Evolutionary conservation across 1,140 invertebrate genomes (phyloP), one percentile per base, ranked within the genome.

Genomic region (Drosophila sulfurigaster): DNA sequence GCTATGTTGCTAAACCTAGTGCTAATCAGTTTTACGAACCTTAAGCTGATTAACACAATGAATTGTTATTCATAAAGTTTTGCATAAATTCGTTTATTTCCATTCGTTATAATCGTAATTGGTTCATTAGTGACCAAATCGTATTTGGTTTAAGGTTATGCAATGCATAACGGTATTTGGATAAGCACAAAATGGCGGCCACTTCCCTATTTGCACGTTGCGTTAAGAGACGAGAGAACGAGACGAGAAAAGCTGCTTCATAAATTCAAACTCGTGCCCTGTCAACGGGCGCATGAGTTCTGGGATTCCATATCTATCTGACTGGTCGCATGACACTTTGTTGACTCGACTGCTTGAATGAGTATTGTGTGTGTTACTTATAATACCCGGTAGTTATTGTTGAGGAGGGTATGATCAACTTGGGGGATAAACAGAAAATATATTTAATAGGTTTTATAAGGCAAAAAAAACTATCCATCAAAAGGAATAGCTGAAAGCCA

Each of bases 181-280:
- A 8, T 49, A 11, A 45, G 13, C 51, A 11, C 30, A 38, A 62
- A 54, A 54, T 72, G 52, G 43, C 69, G 28, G 15, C 2, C 10
- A 5, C 48, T 49, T 71, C n/a, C 62, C 62, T 67, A 38, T 60
- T 68, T 73, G 15, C 10, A 16, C 32, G 35, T 43, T 43, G 41
- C n/a, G 41, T 6, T 43, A n/a, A 10, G 11, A 45, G 7, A 13
- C 10, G 15, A 43, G 15, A 43, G 35, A 38, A 38, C 35, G 35
- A 38, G n/a, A 45, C 45, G 38, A 16, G 43, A 52, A 86, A 73
- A 77, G 57, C 80, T 68, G 41, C 28, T 35, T 38, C 81, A 80
- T 87, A 87, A 87, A 87, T 87, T 85, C 58, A 74, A 66, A 69
- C 83, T 78, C 77, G 85, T 77, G 73, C 52, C 52, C 70, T 66